phyloP scores from a whole-genome alignment of 2,888 invertebrate genomes.

The Hirtodrosophila duncani region DNA sequence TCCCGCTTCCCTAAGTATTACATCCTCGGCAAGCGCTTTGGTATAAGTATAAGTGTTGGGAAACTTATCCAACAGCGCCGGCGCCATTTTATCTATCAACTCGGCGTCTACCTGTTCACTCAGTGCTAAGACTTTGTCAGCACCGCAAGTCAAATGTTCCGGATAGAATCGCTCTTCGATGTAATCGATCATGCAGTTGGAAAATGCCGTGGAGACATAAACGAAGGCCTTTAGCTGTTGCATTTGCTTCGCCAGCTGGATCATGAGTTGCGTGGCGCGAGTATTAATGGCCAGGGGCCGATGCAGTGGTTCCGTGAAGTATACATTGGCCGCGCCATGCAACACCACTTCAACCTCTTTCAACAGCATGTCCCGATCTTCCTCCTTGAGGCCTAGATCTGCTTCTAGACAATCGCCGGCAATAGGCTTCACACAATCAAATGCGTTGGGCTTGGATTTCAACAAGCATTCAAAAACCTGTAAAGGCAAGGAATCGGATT shows the following conservation, averaged over 20 bases:
- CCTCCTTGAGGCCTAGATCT: conserved; percentile 74
- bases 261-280: conserved; percentile 82
- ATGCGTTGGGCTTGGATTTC: conserved; percentile 58
- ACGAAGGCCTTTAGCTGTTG: conserved; percentile 79
- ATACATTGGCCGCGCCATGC: conserved; percentile 94
- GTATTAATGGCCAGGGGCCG: conserved; percentile 85
- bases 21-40: conserved; percentile 84
- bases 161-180: conserved; percentile 78
- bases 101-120: conserved; percentile 71
- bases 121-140: conserved; percentile 71
- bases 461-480: conserved; percentile 26
- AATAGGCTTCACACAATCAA: conserved; percentile 71
- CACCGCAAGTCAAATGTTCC: conserved; percentile 61
- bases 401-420: conserved; percentile 76
- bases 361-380: conserved; percentile 69
- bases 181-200: conserved; percentile 80
- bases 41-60: conserved; percentile 87
- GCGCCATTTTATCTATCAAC: conserved; percentile 71
- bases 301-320: conserved; percentile 84
- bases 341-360: conserved; percentile 82
- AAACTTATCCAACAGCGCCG: conserved; percentile 56
- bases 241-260: conserved; percentile 82
- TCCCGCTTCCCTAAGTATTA: conserved; percentile 80
- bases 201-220: conserved; percentile 85
- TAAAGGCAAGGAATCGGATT: not conserved